These are phyloP conservation scores for Smithornis capensis DNA, from an alignment of 2,113 vertebrate genomes.

Conservation along the genomic window DNA sequence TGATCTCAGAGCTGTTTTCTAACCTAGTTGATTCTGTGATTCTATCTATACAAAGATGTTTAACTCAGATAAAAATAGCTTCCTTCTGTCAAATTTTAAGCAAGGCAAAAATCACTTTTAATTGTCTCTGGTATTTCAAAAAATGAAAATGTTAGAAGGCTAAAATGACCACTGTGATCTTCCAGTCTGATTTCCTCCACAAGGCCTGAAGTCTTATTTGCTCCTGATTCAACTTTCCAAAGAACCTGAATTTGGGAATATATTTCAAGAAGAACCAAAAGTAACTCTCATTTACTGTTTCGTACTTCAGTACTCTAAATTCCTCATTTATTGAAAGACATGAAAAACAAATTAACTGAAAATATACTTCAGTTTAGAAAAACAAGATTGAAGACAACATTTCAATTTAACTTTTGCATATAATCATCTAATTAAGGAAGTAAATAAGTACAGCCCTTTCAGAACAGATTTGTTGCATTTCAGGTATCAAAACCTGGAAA, in stretches of 20 bases:
- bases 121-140: not conserved
- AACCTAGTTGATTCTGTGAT: no score
- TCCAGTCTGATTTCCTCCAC: not conserved
- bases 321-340: not conserved
- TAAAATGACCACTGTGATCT: not conserved
- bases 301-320: not conserved
- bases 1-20: no score
- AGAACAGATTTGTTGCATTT: not conserved
- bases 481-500: not conserved
- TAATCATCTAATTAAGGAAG: not conserved
- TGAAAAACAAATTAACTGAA: not conserved
- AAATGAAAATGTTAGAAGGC: not conserved
- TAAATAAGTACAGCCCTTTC: not conserved
- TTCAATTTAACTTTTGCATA: not conserved
- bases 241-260: not conserved
- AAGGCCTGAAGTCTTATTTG: not conserved
- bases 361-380: not conserved
- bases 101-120: not conserved
- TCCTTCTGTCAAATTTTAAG: not conserved
- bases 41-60: not conserved
- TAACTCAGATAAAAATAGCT: not conserved
- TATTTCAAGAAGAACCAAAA: not conserved
- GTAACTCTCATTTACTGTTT: not conserved
- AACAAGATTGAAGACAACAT: not conserved
- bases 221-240: not conserved